These are phyloP conservation scores for Drosophila nannoptera DNA, from an alignment of 1,140 invertebrate species.

Conservation along the genomic window DNA sequence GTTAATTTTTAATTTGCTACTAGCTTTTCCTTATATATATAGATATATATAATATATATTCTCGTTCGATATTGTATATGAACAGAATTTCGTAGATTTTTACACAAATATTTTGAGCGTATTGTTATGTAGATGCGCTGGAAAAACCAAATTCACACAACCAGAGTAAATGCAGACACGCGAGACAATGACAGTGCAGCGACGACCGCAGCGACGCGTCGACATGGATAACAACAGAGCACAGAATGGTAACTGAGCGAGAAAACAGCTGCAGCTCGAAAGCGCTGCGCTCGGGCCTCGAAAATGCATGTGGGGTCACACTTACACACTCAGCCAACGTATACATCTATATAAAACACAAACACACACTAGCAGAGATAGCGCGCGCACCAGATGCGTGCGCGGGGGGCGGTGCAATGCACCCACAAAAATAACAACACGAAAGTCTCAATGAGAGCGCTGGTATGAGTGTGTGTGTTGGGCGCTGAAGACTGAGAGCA, in stretches of 20 bases:
- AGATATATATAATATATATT: background rate
- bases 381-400: constrained; percentile 38
- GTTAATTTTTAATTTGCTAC: constrained; percentile 55
- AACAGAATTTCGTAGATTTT: constrained; percentile 40
- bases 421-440: constrained; percentile 58
- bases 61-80: constrained; percentile 10
- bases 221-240: constrained; percentile 71
- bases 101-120: constrained; percentile 31
- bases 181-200: constrained; percentile 43
- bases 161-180: constrained; percentile 62
- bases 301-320: constrained; percentile 50
- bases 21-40: constrained; percentile 14
- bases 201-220: constrained; percentile 34
- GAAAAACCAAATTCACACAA: constrained; percentile 50
- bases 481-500: background rate
- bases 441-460: constrained; percentile 57
- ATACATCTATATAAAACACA: background rate
- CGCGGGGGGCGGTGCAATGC: constrained; percentile 61
- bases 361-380: background rate
- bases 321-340: constrained; percentile 12
- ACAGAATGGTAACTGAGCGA: constrained; percentile 56
- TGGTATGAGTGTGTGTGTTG: constrained; percentile 8
- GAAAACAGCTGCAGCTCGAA: constrained; percentile 45
- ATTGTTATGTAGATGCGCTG: constrained; percentile 31
- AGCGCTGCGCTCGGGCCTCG: constrained; percentile 33